These are phyloP conservation scores for Melolontha melolontha DNA, from an alignment of 2,888 invertebrate species.

Conservation along the genomic window DNA sequence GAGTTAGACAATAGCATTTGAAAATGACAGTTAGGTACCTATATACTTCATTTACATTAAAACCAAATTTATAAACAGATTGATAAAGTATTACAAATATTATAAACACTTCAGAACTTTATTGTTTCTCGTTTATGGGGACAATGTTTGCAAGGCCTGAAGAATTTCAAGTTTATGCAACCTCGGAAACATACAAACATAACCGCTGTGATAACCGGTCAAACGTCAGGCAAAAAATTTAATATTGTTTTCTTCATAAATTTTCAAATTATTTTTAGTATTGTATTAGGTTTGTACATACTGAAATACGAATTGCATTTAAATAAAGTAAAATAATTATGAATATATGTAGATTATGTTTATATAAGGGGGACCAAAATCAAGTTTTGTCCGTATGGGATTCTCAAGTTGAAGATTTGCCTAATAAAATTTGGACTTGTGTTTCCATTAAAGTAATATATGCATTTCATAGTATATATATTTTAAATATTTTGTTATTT, in stretches of 20 bases:
- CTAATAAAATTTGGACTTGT: conserved; percentile 54
- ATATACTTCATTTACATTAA: neutral
- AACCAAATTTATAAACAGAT: conserved; percentile 13
- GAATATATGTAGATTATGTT: conserved; percentile 57
- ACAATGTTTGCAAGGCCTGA: neutral
- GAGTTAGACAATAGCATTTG: neutral
- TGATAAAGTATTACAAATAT: no score
- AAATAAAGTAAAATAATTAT: conserved; percentile 36
- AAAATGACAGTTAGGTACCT: conserved; percentile 25
- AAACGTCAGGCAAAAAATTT: no score
- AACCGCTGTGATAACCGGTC: neutral
- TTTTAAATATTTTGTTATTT: neutral
- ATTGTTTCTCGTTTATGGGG: conserved; percentile 16
- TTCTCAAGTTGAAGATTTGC: conserved; percentile 51
- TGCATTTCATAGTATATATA: conserved; percentile 35
- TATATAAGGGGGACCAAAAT: conserved; percentile 50
- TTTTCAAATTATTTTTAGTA: no score
- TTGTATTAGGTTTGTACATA: no score
- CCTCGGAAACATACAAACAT: neutral
- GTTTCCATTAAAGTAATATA: conserved; percentile 53
- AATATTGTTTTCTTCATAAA: no score
- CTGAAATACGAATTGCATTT: no score
- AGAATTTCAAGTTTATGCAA: conserved; percentile 27
- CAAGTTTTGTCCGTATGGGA: conserved; percentile 52
- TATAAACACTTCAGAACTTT: conserved; percentile 8